These are phyloP conservation scores for Ageneiosus marmoratus DNA, from an alignment of 2,113 vertebrate genomes.

Conservation along the genomic window DNA sequence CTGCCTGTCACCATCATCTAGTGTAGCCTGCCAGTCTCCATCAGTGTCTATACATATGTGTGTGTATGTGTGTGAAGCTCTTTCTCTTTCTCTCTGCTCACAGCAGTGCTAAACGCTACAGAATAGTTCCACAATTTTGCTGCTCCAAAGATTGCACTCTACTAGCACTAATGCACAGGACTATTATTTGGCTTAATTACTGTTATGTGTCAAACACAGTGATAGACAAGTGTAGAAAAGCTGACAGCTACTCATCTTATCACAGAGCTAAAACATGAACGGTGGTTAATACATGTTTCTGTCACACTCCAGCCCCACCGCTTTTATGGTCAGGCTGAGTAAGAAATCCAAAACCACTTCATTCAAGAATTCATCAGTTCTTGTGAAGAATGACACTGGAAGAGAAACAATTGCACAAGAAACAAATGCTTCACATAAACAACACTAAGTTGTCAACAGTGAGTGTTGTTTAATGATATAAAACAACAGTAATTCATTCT, in stretches of 20 bases:
- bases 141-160: constrained; percentile 25
- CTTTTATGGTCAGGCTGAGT: not conserved
- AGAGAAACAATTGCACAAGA: not conserved
- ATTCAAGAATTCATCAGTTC: not conserved
- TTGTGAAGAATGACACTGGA: too few relatives aligned
- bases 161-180: constrained; percentile 29
- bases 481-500: not conserved
- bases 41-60: not conserved
- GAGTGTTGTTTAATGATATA: not conserved
- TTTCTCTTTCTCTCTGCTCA: not conserved
- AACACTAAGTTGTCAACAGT: too few relatives aligned
- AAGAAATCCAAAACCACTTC: not conserved
- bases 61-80: not conserved
- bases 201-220: constrained; percentile 40
- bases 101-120: constrained; percentile 32
- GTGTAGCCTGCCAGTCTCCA: constrained; percentile 39
- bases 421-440: not conserved
- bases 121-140: constrained; percentile 32
- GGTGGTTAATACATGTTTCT: not conserved
- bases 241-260: constrained; percentile 21
- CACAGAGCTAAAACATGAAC: constrained; percentile 1
- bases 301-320: not conserved
- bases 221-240: constrained; percentile 35
- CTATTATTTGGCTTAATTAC: constrained; percentile 42
- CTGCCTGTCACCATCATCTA: constrained; percentile 36